Evolutionary conservation across 1,140 invertebrate species (phyloP).

Genomic region (Oryzaephilus surinamensis): DNA sequence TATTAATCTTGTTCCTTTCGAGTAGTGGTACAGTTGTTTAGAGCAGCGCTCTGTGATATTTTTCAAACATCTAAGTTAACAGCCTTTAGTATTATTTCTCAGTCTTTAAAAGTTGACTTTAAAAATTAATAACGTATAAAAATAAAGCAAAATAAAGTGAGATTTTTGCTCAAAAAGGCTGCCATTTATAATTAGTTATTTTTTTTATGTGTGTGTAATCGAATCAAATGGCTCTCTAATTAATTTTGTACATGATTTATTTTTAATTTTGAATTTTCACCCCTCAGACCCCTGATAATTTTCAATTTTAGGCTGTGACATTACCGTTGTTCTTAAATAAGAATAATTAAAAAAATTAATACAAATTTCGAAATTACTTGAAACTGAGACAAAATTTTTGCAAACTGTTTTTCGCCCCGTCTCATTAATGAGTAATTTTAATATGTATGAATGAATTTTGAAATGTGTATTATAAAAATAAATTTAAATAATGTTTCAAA

Average conservation of each 20-base stretch:
- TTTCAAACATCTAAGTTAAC: slow-evolving; percentile 1
- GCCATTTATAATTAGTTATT: slow-evolving; percentile 14
- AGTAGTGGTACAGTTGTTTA: slow-evolving; percentile 1
- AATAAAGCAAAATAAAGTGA: slow-evolving; percentile 19
- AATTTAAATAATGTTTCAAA: slow-evolving; percentile 12
- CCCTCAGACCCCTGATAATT: slow-evolving; percentile 5
- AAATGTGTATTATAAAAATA: slow-evolving; percentile 4
- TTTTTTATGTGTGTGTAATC: neutral
- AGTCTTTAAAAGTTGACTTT: slow-evolving; percentile 6
- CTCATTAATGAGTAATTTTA: no score
- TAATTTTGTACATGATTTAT: slow-evolving; percentile 6
- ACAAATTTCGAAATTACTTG: slow-evolving; percentile 22
- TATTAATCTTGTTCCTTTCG: neutral
- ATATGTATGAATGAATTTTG: slow-evolving; percentile 5
- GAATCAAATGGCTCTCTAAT: neutral
- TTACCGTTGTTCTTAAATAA: no score
- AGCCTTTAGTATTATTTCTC: neutral
- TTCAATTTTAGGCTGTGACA: slow-evolving; percentile 31
- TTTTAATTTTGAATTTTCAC: slow-evolving; percentile 3
- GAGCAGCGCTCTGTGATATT: slow-evolving; percentile 11
- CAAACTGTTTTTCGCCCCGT: no score
- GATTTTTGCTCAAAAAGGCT: slow-evolving; percentile 27
- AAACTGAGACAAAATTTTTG: slow-evolving; percentile 8
- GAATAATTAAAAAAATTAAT: slow-evolving; percentile 21
- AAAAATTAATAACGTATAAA: no score